Conservation (phyloP, 2,797 vertebrate genomes). For the Hydrocynus forskahlii region DNA sequence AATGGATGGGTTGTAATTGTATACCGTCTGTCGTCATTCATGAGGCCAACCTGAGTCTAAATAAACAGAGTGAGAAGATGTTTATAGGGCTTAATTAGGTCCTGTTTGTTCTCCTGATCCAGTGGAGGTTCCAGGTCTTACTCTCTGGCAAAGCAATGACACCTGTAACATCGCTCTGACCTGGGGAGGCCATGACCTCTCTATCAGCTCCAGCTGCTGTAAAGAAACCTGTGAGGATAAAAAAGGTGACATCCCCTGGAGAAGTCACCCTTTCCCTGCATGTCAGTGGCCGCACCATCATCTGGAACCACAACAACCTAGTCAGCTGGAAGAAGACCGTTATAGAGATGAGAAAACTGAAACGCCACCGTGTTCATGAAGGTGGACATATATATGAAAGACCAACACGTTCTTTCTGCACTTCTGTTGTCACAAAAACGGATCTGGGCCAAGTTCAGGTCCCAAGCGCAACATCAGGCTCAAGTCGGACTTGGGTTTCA, state of each 20-base stretch:
- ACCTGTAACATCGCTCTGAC: slow-evolving; percentile 39
- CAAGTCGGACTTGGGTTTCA: too few relatives aligned
- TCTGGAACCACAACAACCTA: slow-evolving; percentile 67
- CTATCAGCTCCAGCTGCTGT: slow-evolving; percentile 24
- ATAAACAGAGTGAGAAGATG: too few relatives aligned
- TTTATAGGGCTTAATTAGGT: background rate
- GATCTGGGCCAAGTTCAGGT: too few relatives aligned
- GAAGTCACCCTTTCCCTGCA: background rate
- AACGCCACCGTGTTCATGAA: background rate
- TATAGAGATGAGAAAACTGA: background rate
- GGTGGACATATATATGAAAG: background rate
- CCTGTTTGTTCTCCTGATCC: slow-evolving; percentile 25
- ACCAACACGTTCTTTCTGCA: too few relatives aligned
- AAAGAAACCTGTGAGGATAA: slow-evolving; percentile 27
- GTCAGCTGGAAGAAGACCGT: slow-evolving; percentile 27
- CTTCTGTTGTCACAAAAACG: too few relatives aligned
- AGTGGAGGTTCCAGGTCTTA: slow-evolving; percentile 28
- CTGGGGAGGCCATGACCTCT: slow-evolving; percentile 39
- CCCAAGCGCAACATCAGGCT: too few relatives aligned
- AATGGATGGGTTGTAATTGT: too few relatives aligned
- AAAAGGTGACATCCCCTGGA: background rate
- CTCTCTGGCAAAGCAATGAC: background rate
- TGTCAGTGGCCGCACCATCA: slow-evolving; percentile 5
- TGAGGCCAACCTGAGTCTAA: too few relatives aligned
- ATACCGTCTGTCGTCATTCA: too few relatives aligned